These are phyloP conservation scores for Dermochelys coriacea DNA, from an alignment of 2,797 vertebrate species.

Conservation along the genomic window DNA sequence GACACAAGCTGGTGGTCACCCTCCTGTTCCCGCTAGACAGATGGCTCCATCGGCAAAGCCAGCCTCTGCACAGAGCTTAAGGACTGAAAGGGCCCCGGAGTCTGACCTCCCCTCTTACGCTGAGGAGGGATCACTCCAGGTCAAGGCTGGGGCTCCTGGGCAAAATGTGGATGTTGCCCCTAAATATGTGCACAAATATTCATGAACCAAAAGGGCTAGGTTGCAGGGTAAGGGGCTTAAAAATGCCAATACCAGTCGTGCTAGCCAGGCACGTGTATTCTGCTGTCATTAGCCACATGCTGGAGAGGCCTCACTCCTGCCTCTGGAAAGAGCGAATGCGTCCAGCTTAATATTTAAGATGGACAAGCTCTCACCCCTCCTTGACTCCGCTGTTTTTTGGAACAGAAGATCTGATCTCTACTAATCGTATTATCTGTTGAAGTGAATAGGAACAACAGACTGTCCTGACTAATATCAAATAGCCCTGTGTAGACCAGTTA, in stretches of 20 bases:
- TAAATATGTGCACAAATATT: neutral
- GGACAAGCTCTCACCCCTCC: neutral
- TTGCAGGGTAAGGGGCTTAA: neutral
- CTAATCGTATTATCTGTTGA: neutral
- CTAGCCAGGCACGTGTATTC: neutral
- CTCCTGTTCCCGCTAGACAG: too few relatives aligned
- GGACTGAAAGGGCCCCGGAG: neutral
- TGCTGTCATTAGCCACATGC: neutral
- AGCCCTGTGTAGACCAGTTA: neutral
- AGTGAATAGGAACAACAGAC: neutral
- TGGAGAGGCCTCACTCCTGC: neutral
- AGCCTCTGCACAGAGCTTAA: neutral
- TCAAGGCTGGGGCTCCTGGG: neutral
- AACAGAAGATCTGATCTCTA: neutral
- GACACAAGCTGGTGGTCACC: neutral
- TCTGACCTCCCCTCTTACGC: neutral
- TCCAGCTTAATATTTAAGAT: neutral
- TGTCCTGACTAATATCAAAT: accelerated
- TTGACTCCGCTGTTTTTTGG: neutral
- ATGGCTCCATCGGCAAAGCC: neutral
- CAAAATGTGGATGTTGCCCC: neutral
- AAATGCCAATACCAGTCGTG: too few relatives aligned
- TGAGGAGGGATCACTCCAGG: accelerated
- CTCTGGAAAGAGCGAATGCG: neutral
- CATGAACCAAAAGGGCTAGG: neutral